These are phyloP conservation scores for Heteractis magnifica DNA, from an alignment of 92 coral and sea anemone genomes.

Conservation along the genomic window DNA sequence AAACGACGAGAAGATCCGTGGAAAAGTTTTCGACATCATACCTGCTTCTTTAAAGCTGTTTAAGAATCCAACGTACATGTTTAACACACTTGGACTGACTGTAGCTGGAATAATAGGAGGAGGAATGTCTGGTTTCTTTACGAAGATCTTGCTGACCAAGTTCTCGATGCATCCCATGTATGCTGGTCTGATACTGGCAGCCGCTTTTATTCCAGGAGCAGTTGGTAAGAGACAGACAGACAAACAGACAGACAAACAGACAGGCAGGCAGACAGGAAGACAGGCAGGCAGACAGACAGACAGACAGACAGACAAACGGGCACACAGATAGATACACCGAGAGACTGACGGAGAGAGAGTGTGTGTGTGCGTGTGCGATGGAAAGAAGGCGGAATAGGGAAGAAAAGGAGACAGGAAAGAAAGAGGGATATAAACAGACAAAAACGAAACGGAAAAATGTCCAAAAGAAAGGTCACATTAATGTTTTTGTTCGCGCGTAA, in stretches of 20 bases:
- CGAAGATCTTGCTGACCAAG: constrained; percentile 50
- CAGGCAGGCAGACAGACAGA: not conserved
- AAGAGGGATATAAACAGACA: too few relatives aligned
- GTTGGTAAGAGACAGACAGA: constrained; percentile 25
- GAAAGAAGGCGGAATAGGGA: too few relatives aligned
- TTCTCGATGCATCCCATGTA: constrained; percentile 32
- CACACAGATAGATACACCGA: too few relatives aligned
- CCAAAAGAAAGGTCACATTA: too few relatives aligned
- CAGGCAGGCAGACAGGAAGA: not conserved
- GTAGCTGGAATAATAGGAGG: constrained; percentile 42
- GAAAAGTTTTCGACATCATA: constrained; percentile 43
- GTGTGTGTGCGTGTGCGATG: too few relatives aligned
- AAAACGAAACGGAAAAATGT: too few relatives aligned
- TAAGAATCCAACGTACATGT: constrained; percentile 69
- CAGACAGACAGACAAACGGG: not conserved
- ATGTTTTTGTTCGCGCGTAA: too few relatives aligned
- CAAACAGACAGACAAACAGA: not conserved
- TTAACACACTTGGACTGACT: constrained; percentile 65
- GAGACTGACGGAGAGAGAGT: too few relatives aligned
- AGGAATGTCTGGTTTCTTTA: constrained; percentile 47
- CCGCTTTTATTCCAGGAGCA: constrained; percentile 1
- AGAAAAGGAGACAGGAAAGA: too few relatives aligned
- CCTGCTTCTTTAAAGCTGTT: constrained; percentile 68
- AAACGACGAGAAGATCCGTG: constrained; percentile 42
- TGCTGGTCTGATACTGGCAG: constrained; percentile 12